Conservation (phyloP, 2,113 vertebrate genomes). For the Crotalus horridus region DNA sequence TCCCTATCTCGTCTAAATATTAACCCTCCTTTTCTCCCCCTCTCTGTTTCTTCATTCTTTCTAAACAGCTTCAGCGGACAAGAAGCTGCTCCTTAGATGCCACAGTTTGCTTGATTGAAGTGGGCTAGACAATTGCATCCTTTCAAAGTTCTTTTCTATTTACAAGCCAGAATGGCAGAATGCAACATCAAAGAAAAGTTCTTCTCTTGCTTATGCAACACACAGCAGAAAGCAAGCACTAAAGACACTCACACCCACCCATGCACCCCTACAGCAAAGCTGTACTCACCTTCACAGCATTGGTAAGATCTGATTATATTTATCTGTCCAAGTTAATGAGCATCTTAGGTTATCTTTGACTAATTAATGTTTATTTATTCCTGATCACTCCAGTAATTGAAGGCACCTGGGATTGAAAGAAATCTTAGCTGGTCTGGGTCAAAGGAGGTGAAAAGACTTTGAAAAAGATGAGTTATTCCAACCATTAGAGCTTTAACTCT, state of each 20-base stretch:
- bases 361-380: conserved; percentile 56
- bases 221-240: conserved; percentile 54
- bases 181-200: conserved; percentile 62
- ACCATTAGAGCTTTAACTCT: not conserved
- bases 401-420: conserved; percentile 46
- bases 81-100: conserved; percentile 48
- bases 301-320: conserved; percentile 42
- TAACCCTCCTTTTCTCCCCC: conserved; percentile 21
- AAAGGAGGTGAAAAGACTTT: conserved; percentile 51
- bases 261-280: conserved; percentile 22
- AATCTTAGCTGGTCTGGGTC: conserved; percentile 22
- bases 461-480: conserved; percentile 9
- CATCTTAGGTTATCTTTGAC: conserved; percentile 18
- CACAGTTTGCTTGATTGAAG: conserved; percentile 61
- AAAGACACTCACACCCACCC: conserved; percentile 33
- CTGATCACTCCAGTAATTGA: conserved; percentile 51
- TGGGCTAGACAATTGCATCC: conserved; percentile 57
- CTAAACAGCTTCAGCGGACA: conserved; percentile 45
- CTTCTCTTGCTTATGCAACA: conserved; percentile 71
- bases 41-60: conserved; percentile 52
- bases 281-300: conserved; percentile 22
- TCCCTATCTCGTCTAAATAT: conserved; percentile 52
- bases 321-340: conserved; percentile 29
- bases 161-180: conserved; percentile 65
- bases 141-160: conserved; percentile 60